Percentiles rank a stretch among this genome's conserved stretches.
Conservation (phyloP, 2,113 vertebrate species). For the western clawed frog (Xenopus tropicalis) region UCB_Xtro_10.0 CM004447.2:130452001-130452500, state of each 20-base stretch:
- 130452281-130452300: slow-evolving; percentile 31
- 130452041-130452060: slow-evolving; percentile 60
- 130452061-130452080: slow-evolving; percentile 75
- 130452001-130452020: slow-evolving; percentile 66
- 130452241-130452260: slow-evolving; percentile 42
- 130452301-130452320: slow-evolving; percentile 33
- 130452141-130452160: too few species aligned
- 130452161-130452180: too few species aligned
- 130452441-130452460: slow-evolving; percentile 43
- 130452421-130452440: slow-evolving; percentile 23
- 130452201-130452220: background rate
- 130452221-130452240: slow-evolving; percentile 47
- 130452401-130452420: slow-evolving; percentile 1
- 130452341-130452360: slow-evolving; percentile 47
- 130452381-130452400: slow-evolving; percentile 41
- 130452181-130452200: too few species aligned
- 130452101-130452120: too few species aligned
- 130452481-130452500: slow-evolving; percentile 53
- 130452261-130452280: slow-evolving; percentile 32
- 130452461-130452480: slow-evolving; percentile 35
- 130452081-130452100: too few species aligned
- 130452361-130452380: slow-evolving; percentile 39
- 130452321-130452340: slow-evolving; percentile 40
- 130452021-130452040: slow-evolving; percentile 60
- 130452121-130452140: too few species aligned